Evolutionary conservation across 2,888 invertebrate genomes (phyloP).

Genomic region (Aphidius colemani): DNA sequence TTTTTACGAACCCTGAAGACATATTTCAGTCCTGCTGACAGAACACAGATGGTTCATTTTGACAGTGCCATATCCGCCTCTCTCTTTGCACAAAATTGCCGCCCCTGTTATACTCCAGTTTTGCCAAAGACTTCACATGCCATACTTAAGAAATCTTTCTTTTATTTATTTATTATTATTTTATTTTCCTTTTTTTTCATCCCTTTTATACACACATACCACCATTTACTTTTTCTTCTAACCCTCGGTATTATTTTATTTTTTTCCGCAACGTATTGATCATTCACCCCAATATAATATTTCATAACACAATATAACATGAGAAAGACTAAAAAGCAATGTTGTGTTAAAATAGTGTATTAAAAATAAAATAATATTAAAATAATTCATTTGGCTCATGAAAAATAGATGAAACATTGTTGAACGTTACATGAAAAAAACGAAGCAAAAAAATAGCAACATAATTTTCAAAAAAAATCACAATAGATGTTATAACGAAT

Average conservation of each 20-base stretch:
- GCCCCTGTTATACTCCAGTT: conserved; percentile 20
- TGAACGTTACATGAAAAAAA: not conserved
- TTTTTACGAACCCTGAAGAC: conserved; percentile 33
- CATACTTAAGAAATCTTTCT: conserved; percentile 29
- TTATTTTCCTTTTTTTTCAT: conserved; percentile 20
- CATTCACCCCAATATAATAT: conserved; percentile 11
- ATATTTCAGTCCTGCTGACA: conserved; percentile 41
- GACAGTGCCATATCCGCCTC: conserved; percentile 37
- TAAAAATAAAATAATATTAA: not conserved
- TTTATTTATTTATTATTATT: conserved; percentile 18
- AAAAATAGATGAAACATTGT: not conserved
- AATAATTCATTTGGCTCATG: not conserved
- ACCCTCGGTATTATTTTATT: not conserved
- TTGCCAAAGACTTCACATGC: conserved; percentile 18
- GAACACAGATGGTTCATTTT: conserved; percentile 43
- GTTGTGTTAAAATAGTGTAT: not conserved
- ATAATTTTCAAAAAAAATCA: not conserved
- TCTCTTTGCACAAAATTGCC: conserved; percentile 23
- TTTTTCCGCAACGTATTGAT: not conserved
- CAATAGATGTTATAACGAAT: not conserved
- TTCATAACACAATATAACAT: not conserved
- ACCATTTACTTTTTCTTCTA: too few relatives aligned
- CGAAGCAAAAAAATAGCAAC: not conserved
- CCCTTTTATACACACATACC: not conserved
- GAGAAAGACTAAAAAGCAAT: not conserved